Evolutionary conservation across 2,797 vertebrate species (phyloP).

Genomic region (Falco rusticolus): DNA sequence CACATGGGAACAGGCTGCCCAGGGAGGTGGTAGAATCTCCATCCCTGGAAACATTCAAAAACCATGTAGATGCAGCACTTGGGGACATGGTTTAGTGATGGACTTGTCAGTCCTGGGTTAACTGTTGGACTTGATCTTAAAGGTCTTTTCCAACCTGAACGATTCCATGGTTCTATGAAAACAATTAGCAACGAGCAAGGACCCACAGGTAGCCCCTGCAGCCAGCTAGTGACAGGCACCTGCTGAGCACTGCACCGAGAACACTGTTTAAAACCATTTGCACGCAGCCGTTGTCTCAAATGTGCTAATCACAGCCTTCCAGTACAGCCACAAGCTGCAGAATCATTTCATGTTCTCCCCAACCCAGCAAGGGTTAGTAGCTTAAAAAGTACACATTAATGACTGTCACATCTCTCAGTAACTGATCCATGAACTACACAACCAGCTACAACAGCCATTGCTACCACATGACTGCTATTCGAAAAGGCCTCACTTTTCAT

Average conservation of each 20-base stretch:
- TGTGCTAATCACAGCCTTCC: background rate
- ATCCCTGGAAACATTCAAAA: too few relatives aligned
- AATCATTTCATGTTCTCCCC: background rate
- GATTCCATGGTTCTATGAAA: too few relatives aligned
- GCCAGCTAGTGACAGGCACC: background rate
- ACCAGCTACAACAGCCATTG: background rate
- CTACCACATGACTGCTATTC: background rate
- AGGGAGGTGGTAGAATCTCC: too few relatives aligned
- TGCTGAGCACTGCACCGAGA: background rate
- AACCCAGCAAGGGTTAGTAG: background rate
- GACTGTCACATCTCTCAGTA: background rate
- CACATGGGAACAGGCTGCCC: too few relatives aligned
- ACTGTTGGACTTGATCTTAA: too few relatives aligned
- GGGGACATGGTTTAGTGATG: too few relatives aligned
- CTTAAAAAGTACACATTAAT: background rate
- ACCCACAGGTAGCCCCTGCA: background rate
- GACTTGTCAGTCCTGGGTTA: too few relatives aligned
- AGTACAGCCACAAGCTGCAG: background rate
- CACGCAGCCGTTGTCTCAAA: background rate
- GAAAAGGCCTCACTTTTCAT: background rate
- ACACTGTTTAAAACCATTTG: background rate
- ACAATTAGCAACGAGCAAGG: background rate
- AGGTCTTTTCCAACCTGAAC: too few relatives aligned
- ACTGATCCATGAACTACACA: background rate
- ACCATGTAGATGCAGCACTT: too few relatives aligned